Percentiles rank a stretch among this genome's conserved stretches.
phyloP scores from a whole-genome alignment of 1,140 invertebrate species.

The Drosophila auraria region DNA sequence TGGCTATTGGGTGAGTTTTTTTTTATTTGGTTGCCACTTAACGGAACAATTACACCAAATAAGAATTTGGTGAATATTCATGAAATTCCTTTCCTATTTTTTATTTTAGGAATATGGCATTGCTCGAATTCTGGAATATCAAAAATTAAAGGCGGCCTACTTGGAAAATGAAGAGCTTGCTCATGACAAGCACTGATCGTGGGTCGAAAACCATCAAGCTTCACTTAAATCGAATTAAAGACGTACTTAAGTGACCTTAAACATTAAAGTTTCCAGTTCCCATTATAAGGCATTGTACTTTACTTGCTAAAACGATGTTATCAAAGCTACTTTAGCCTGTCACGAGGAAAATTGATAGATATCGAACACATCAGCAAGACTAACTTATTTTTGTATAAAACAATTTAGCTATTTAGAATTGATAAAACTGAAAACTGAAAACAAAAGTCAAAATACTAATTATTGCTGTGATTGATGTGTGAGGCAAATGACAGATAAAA shows the following conservation, averaged over 20 bases:
- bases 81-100: background rate
- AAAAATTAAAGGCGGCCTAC: constrained; percentile 57
- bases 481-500: constrained; percentile 38
- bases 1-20: constrained; percentile 94
- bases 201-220: constrained; percentile 28
- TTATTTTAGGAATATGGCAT: constrained; percentile 67
- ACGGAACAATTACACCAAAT: background rate
- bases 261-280: constrained; percentile 14
- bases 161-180: constrained; percentile 41
- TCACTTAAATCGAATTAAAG: constrained; percentile 69
- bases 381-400: constrained; percentile 43
- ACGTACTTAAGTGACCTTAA: constrained; percentile 75
- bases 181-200: constrained; percentile 8
- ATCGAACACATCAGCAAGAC: constrained; percentile 36
- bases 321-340: constrained; percentile 36
- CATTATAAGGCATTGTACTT: constrained; percentile 6
- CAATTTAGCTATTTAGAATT: constrained; percentile 32
- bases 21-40: background rate
- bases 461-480: constrained; percentile 70
- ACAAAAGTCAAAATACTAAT: constrained; percentile 54
- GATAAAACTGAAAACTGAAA: constrained; percentile 56
- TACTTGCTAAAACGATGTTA: constrained; percentile 16
- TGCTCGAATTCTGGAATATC: constrained; percentile 72
- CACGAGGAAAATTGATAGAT: constrained; percentile 22
- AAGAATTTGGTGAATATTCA: background rate